Evolutionary conservation across 2,888 invertebrate genomes (phyloP).

Genomic region (Uloborus plumipes): DNA sequence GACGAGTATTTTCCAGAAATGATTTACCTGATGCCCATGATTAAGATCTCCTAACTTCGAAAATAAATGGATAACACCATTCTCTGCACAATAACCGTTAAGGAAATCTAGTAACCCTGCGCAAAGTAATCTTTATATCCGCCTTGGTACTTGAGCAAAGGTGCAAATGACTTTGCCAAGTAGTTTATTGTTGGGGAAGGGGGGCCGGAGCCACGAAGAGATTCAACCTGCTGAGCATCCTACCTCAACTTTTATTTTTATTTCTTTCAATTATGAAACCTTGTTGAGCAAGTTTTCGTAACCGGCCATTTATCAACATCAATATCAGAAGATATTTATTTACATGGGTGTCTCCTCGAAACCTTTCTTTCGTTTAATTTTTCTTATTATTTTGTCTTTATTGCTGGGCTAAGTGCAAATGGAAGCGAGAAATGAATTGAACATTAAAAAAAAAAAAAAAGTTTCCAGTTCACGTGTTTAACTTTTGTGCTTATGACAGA

Average conservation of each 20-base stretch:
- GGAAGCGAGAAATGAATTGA: neutral
- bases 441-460: neutral
- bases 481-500: too few relatives aligned
- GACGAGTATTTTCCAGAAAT: too few relatives aligned
- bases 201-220: neutral
- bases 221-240: neutral
- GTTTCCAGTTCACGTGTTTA: neutral
- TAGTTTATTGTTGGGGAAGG: slow-evolving; percentile 41
- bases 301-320: slow-evolving; percentile 53
- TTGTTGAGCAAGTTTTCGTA: slow-evolving; percentile 50
- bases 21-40: too few relatives aligned
- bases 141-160: slow-evolving; percentile 41
- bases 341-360: slow-evolving; percentile 45
- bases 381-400: neutral
- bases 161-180: slow-evolving; percentile 55
- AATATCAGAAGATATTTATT: slow-evolving; percentile 55
- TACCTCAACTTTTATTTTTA: slow-evolving; percentile 7
- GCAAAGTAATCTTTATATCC: slow-evolving; percentile 30
- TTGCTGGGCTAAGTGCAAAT: neutral
- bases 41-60: too few relatives aligned
- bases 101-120: slow-evolving; percentile 21
- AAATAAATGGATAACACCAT: too few relatives aligned
- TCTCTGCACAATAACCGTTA: too few relatives aligned
- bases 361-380: slow-evolving; percentile 27
- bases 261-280: slow-evolving; percentile 56